These are phyloP conservation scores for Brachylomia viminalis DNA, from an alignment of 2,888 invertebrate species.

Conservation along the genomic window DNA sequence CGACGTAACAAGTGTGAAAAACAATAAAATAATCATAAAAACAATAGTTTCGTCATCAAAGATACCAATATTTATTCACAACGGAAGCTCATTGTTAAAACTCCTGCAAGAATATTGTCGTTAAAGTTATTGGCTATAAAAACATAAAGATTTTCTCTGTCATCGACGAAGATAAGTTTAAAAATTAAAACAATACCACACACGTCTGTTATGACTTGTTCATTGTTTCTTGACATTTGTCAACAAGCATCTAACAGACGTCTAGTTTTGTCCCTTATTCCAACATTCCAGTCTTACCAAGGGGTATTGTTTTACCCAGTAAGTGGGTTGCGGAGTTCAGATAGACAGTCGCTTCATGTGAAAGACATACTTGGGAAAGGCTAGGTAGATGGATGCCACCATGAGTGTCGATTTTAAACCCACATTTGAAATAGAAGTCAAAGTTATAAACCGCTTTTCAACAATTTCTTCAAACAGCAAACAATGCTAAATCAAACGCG, in stretches of 20 bases:
- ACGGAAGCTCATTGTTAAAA: neutral
- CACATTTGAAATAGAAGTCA: neutral
- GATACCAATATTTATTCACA: neutral
- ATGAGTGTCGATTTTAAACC: neutral
- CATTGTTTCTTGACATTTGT: neutral
- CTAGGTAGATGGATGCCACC: neutral
- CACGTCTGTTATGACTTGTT: neutral
- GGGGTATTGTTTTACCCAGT: no score
- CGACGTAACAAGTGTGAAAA: no score
- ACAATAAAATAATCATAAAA: no score
- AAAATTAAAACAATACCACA: conserved; percentile 22
- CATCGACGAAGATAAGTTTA: neutral
- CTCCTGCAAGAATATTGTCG: neutral
- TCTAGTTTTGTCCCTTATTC: neutral
- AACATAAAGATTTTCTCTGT: neutral
- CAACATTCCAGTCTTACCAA: no score
- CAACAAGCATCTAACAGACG: neutral
- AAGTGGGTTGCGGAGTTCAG: no score
- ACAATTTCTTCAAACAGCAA: neutral
- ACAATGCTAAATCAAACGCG: neutral
- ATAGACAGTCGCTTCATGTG: neutral
- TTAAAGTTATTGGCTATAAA: conserved; percentile 22
- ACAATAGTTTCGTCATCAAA: no score
- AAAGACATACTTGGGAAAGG: no score
- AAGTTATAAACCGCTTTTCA: neutral